Base-by-base conservation (phyloP, 1,140 invertebrate species). In the Prorops nasuta region DNA sequence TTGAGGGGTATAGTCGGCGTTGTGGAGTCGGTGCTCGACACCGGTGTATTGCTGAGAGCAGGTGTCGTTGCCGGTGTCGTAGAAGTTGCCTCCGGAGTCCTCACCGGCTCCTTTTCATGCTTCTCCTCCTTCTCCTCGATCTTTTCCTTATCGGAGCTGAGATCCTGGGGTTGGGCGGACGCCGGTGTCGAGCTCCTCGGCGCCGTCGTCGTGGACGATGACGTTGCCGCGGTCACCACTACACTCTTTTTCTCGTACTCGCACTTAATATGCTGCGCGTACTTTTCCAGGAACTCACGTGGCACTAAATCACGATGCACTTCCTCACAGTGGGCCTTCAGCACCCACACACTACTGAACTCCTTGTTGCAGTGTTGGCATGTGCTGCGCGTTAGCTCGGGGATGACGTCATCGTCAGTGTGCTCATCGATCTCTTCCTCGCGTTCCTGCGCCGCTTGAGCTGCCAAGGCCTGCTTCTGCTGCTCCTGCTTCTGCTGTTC, bases 271-370 rank as follows among this genome's bases (percentile, higher is more conserved):
- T 91, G 88, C 75, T 94, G 89, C 21, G 92, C 91, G 77, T 94
- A 95, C 71, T 91, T 88, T 78, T 96, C 92, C 36, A 96, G 80
- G 66, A 91, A 89, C 64, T 94, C 89, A 17, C 90, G 79, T 10
- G 93, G 92, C 44, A 97, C 90, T 71, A 94, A 80, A 71, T 92
- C 88, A 67, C 90, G 89, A 77, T 97, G 94, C 51, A 94, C 87
- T 82, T 96, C 93, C 81, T 97, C 94, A 78, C 91, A 91, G 75
- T 98, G 94, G 57, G 92, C 89, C 77, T 96, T 96, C 67, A 97
- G 79, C 50, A 96, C 92, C 88, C 94, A 96, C 49, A 96, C 90
- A 79, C 91, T 94, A 58, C 92, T 94, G 77, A 97, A 96, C 69
- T 92, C 89, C 76, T 96, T 96, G 59, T 87, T 88, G 76, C 94